phyloP scores from a whole-genome alignment of 2,888 invertebrate genomes.

The Antheraea yamamai region DNA sequence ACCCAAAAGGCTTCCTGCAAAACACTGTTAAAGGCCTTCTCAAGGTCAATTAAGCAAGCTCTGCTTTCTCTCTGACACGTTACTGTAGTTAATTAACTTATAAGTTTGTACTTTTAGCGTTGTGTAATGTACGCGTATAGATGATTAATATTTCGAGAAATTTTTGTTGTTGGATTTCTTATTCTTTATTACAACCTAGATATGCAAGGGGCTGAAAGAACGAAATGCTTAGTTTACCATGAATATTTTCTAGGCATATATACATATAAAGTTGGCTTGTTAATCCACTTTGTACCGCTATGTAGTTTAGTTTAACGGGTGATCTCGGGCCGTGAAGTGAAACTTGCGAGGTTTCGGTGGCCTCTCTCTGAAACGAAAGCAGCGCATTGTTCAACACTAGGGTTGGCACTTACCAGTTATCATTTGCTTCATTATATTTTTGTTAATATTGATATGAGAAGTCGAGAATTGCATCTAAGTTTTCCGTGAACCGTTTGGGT shows the following conservation, averaged over 20 bases:
- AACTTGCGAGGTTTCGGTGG: conserved; percentile 36
- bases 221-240: not conserved
- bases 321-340: conserved; percentile 32
- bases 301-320: conserved; percentile 5
- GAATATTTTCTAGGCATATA: not conserved
- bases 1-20: too few species aligned
- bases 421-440: not conserved
- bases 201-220: not conserved
- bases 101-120: not conserved
- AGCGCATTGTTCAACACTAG: conserved; percentile 27
- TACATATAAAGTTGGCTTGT: conserved; percentile 5
- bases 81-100: not conserved
- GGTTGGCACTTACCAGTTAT: not conserved
- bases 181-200: not conserved
- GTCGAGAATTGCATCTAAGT: not conserved
- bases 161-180: not conserved
- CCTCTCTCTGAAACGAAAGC: conserved; percentile 48
- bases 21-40: too few species aligned
- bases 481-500: not conserved
- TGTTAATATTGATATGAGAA: not conserved
- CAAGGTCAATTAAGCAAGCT: too few species aligned
- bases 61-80: not conserved
- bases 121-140: not conserved
- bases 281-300: conserved; percentile 15
- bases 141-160: not conserved